Evolutionary conservation across 2,888 invertebrate genomes (phyloP).

Genomic region (Synanthedon tipuliformis): DNA sequence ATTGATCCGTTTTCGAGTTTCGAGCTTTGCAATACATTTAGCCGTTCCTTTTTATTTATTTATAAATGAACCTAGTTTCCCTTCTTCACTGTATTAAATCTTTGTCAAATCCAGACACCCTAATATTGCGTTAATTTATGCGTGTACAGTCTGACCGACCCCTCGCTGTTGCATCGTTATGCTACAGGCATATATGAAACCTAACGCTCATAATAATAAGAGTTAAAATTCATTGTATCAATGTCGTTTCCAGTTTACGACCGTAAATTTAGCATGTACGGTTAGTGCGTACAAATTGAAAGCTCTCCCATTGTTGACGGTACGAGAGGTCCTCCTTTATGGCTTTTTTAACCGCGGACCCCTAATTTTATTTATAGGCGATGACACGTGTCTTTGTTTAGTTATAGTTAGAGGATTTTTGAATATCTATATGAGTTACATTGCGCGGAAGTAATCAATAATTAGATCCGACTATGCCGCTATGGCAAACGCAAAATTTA

Average conservation of each 20-base stretch:
- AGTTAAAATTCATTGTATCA: background rate
- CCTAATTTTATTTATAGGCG: conserved; percentile 57
- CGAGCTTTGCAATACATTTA: no score
- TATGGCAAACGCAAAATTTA: no score
- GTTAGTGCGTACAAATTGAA: conserved; percentile 51
- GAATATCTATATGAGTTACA: no score
- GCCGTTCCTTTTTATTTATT: no score
- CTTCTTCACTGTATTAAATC: background rate
- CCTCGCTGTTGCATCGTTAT: conserved; percentile 18
- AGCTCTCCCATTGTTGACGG: conserved; percentile 25
- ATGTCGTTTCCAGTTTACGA: background rate
- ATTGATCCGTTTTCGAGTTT: no score
- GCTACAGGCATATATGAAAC: conserved; percentile 10
- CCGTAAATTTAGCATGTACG: conserved; percentile 5
- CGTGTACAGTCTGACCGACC: conserved; percentile 39
- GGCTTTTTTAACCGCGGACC: conserved; percentile 27
- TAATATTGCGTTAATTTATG: conserved; percentile 46
- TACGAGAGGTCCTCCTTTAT: conserved; percentile 27
- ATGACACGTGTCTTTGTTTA: conserved; percentile 32
- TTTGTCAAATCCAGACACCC: conserved; percentile 19
- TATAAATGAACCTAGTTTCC: no score
- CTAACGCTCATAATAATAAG: background rate
- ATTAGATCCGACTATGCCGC: no score
- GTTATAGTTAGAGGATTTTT: background rate
- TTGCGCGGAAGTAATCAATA: no score